Evolutionary conservation across 2,888 invertebrate species (phyloP).

Genomic region (Chymomyza caudatula): DNA sequence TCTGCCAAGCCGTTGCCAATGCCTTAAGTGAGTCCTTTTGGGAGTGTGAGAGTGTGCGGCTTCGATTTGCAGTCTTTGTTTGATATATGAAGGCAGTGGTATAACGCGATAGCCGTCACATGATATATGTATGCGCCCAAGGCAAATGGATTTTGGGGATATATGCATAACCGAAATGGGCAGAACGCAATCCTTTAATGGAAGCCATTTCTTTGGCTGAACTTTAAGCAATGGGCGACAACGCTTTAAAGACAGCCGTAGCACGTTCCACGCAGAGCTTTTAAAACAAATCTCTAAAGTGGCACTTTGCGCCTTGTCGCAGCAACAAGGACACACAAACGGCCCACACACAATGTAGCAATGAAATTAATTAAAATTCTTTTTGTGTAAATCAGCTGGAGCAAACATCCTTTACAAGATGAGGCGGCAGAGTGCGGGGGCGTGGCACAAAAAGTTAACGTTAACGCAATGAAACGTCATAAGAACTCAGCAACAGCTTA

Average conservation of each 20-base stretch:
- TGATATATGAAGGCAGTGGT: conserved; percentile 37
- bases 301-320: background rate
- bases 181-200: background rate
- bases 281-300: background rate
- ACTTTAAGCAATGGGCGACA: background rate
- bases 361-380: conserved; percentile 67
- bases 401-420: conserved; percentile 73
- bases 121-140: background rate
- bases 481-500: conserved; percentile 17
- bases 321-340: background rate
- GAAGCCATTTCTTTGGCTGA: background rate
- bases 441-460: conserved; percentile 24
- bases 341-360: conserved; percentile 20
- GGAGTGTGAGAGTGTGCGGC: background rate
- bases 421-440: background rate
- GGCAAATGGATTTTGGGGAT: background rate
- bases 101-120: background rate
- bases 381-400: conserved; percentile 68
- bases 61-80: conserved; percentile 37
- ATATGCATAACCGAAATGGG: background rate
- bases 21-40: conserved; percentile 1
- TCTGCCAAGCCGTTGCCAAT: conserved; percentile 13
- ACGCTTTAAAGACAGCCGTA: background rate
- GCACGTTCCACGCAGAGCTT: background rate
- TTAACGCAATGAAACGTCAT: conserved; percentile 53